These are phyloP conservation scores for Pocillopora damicornis DNA, from an alignment of 64 coral and sea anemone genomes.

Conservation along the genomic window DNA sequence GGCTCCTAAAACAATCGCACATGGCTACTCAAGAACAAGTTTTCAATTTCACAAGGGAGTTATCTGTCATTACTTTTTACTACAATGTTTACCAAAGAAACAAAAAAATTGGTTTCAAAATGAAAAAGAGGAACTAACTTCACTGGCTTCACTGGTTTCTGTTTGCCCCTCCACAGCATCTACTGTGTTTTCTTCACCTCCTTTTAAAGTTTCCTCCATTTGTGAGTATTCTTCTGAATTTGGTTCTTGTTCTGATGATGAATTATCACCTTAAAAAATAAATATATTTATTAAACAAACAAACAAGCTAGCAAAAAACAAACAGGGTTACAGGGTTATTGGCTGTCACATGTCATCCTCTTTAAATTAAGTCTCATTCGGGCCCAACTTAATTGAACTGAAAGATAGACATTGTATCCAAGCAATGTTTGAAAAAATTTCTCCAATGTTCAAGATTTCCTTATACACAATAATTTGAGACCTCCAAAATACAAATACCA, in stretches of 20 bases:
- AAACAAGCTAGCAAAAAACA: not conserved
- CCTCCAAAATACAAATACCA: too few species aligned
- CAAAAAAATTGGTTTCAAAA: not conserved
- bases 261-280: not conserved
- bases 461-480: too few species aligned
- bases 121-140: not conserved
- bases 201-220: constrained; percentile 19
- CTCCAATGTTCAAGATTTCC: too few species aligned
- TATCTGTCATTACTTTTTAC: not conserved
- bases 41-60: not conserved
- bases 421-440: too few species aligned
- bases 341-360: too few species aligned
- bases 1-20: constrained; percentile 17
- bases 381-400: not conserved
- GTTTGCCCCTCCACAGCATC: constrained; percentile 26
- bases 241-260: constrained; percentile 26
- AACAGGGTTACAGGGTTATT: not conserved
- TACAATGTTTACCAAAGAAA: not conserved
- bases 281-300: not conserved
- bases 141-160: constrained; percentile 20
- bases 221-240: constrained; percentile 1
- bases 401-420: too few species aligned
- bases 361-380: too few species aligned
- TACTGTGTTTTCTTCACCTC: constrained; percentile 13
- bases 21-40: not conserved